Base-by-base conservation (phyloP, 2,113 vertebrate genomes). In the Vulpes lagopus region DNA sequence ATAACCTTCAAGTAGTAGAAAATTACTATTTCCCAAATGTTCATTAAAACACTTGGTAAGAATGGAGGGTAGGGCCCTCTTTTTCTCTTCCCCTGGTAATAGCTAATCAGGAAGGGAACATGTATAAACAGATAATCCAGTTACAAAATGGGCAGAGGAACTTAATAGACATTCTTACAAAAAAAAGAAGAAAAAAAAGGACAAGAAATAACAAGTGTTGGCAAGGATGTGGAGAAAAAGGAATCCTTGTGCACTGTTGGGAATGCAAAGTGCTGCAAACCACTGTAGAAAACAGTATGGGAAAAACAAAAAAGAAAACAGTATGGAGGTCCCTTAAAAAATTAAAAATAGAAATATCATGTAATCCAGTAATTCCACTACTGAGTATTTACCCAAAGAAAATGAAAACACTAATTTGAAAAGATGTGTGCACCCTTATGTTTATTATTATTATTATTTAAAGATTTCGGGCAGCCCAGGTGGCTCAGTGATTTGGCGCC, bases 11-110 rank as follows among this genome's bases (percentile, higher is more conserved):
- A 92, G 62, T 38, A 35, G 51, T 51, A 59, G 57, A 94, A 94
- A 79, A 73, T 90, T 85, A 74, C 55, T 53, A 11, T 74, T 96
- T 89, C 79, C 65, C 43, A 89, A 94, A 92, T 12, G 20, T 96
- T 85, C n/a, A 67, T 64, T 85, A 84, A 91, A 84, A 55, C 49
- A 64, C 79, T 53, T 67, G 62, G 32, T 49, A 32, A 89, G 51
- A 89, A 94, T 67, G 11, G 20, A 94, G 60, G 49, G 6, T 59
- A 60, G 17, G 22, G 30, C 67, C 25, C 35, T 69, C 30, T 85
- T 80, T 86, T 30, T 30, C 76, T 32, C 15, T 55, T n/a, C 8
- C 8, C 64, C 20, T 43, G 23, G 53, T 71, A 55, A 79, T n/a
- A 91, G 23, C 4, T 78, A 43, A 17, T 88, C 89, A 85, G 32